Percentiles rank a stretch among this genome's conserved stretches.
These are phyloP conservation scores for Ischnus inquisitorius DNA, from an alignment of 2,888 invertebrate genomes.

Conservation along the genomic window DNA sequence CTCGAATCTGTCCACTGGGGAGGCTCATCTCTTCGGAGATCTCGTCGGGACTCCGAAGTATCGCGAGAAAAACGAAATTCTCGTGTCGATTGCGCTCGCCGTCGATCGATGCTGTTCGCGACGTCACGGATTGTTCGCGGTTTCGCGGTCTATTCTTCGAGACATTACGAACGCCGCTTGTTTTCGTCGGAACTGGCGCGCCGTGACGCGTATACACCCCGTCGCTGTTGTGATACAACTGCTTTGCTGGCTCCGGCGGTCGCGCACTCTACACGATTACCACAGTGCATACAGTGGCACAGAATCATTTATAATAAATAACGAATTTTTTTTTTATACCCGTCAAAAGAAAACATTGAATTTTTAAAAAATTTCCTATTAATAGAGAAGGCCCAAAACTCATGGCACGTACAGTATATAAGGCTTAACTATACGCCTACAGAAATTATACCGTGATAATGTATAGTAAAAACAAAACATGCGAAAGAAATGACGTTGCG, in stretches of 20 bases:
- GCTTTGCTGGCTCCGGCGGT: slow-evolving; percentile 12
- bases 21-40: slow-evolving; percentile 17
- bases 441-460: too few relatives aligned
- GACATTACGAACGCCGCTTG: not conserved
- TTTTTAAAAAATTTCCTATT: too few relatives aligned
- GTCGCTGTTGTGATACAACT: slow-evolving; percentile 30
- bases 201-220: slow-evolving; percentile 39
- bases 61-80: not conserved
- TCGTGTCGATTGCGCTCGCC: not conserved
- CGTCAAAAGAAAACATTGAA: too few relatives aligned
- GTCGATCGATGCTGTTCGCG: not conserved
- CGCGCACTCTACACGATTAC: too few relatives aligned
- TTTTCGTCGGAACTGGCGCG: slow-evolving; percentile 7
- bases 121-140: not conserved
- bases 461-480: too few relatives aligned
- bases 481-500: too few relatives aligned
- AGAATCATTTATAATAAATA: too few relatives aligned
- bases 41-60: not conserved
- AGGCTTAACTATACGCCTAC: too few relatives aligned
- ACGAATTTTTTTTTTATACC: too few relatives aligned
- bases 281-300: too few relatives aligned
- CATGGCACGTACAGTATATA: too few relatives aligned
- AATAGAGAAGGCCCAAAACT: too few relatives aligned
- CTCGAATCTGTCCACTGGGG: slow-evolving; percentile 28
- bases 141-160: not conserved